A percentile compares a stretch with the other conserved stretches of the same genome.
phyloP scores from a whole-genome alignment of 2,888 invertebrate genomes.

The Agrochola litura region DNA sequence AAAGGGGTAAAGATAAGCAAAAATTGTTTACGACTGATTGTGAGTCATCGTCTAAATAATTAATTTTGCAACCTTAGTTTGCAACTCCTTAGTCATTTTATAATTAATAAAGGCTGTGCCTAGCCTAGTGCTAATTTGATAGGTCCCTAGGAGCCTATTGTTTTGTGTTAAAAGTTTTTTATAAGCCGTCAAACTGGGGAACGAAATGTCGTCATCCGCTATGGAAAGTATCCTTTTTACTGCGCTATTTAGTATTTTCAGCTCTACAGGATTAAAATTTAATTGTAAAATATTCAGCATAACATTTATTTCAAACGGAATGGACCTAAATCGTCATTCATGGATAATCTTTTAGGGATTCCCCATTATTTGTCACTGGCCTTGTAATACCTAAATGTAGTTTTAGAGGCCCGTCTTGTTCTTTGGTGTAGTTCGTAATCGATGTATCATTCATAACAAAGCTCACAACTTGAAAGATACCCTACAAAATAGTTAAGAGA shows the following conservation, averaged over 20 bases:
- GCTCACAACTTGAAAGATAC: not conserved
- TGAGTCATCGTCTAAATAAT: constrained; percentile 67
- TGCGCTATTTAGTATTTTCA: constrained; percentile 45
- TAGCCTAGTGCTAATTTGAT: constrained; percentile 62
- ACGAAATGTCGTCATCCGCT: constrained; percentile 96
- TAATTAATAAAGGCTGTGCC: constrained; percentile 33
- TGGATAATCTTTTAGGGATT: constrained; percentile 60
- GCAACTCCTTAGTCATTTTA: constrained; percentile 35
- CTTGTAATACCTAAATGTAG: constrained; percentile 21
- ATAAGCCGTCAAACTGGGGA: constrained; percentile 93
- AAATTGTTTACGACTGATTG: constrained; percentile 60
- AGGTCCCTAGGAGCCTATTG: constrained; percentile 67
- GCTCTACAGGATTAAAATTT: constrained; percentile 12
- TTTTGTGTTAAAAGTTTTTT: constrained; percentile 72
- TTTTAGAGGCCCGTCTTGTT: not conserved
- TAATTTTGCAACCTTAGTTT: constrained; percentile 30
- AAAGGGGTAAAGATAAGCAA: constrained; percentile 12
- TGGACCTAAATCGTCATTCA: constrained; percentile 14
- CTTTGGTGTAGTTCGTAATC: not conserved
- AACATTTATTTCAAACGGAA: not conserved
- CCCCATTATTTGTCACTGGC: constrained; percentile 41
- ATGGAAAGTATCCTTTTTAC: constrained; percentile 97
- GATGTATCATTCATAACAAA: not conserved
- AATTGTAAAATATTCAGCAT: constrained; percentile 2
- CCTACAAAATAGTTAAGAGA: not conserved